Evolutionary conservation across 92 coral and sea anemone genomes (phyloP).

Genomic region (Epizoanthus scotinus): DNA sequence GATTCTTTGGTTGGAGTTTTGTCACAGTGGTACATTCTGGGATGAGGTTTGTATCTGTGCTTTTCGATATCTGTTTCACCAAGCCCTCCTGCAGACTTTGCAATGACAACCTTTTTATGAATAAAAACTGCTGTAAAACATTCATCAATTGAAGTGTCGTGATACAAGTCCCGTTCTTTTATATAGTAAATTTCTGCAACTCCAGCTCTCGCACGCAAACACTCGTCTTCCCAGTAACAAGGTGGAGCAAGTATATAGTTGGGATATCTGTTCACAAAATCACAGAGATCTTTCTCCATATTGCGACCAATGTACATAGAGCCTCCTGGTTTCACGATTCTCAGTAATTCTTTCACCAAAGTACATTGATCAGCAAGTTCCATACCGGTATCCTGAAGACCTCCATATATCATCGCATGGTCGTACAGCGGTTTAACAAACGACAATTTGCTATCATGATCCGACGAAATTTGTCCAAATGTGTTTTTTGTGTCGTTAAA

Average conservation of each 20-base stretch:
- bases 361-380: slow-evolving; percentile 64
- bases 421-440: slow-evolving; percentile 41
- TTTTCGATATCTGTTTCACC: background rate
- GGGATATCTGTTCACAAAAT: slow-evolving; percentile 56
- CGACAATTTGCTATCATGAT: slow-evolving; percentile 39
- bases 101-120: slow-evolving; percentile 70
- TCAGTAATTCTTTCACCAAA: slow-evolving; percentile 68
- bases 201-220: slow-evolving; percentile 65
- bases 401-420: slow-evolving; percentile 92
- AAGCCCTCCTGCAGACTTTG: slow-evolving; percentile 4
- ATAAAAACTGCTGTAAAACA: slow-evolving; percentile 90
- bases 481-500: slow-evolving; percentile 77
- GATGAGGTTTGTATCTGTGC: slow-evolving; percentile 54
- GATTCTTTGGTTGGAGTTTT: background rate
- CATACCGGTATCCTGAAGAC: slow-evolving; percentile 69
- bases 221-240: slow-evolving; percentile 86
- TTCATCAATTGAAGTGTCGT: slow-evolving; percentile 66
- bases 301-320: slow-evolving; percentile 89
- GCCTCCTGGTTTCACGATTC: slow-evolving; percentile 84
- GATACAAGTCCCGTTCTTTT: slow-evolving; percentile 77
- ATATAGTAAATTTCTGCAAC: slow-evolving; percentile 82
- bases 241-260: slow-evolving; percentile 54
- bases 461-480: slow-evolving; percentile 57
- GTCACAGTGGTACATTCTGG: slow-evolving; percentile 59
- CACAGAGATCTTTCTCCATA: slow-evolving; percentile 74